Evolutionary conservation across 2,797 vertebrate species (phyloP).

Genomic region (Muraenolepis orangiensis): DNA sequence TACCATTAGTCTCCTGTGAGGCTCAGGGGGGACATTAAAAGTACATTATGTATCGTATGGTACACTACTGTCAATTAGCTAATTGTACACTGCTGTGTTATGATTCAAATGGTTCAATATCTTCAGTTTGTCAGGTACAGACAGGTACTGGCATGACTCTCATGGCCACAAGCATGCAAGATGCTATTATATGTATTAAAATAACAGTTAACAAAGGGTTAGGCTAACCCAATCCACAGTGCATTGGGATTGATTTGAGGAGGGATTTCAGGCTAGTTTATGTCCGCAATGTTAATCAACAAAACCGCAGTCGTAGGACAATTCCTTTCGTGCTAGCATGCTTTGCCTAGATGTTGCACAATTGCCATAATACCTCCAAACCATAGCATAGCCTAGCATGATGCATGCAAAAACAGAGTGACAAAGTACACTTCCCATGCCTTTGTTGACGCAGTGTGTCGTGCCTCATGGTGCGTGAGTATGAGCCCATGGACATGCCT

Average conservation of each 20-base stretch:
- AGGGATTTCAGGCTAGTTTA: neutral
- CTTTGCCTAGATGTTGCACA: constrained; percentile 39
- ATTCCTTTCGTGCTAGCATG: constrained; percentile 34
- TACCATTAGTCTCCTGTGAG: neutral
- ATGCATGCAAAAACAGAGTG: constrained; percentile 43
- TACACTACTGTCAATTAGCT: neutral
- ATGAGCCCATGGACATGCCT: constrained; percentile 1
- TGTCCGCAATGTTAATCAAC: neutral
- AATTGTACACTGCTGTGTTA: neutral
- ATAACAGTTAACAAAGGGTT: neutral
- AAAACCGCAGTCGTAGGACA: constrained; percentile 9
- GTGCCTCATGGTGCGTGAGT: neutral
- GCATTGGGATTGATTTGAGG: neutral
- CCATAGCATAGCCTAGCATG: constrained; percentile 35
- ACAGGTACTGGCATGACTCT: neutral
- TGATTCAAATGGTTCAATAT: neutral
- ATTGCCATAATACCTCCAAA: constrained; percentile 25
- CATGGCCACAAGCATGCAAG: neutral
- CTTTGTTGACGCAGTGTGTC: constrained; percentile 36
- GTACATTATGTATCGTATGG: neutral
- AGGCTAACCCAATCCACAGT: neutral
- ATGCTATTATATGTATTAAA: too few relatives aligned
- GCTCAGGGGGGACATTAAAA: neutral
- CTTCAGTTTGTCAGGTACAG: neutral
- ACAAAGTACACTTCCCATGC: constrained; percentile 33